phyloP scores from a whole-genome alignment of 2,888 invertebrate species.

The Drosophila maculinotata region DNA sequence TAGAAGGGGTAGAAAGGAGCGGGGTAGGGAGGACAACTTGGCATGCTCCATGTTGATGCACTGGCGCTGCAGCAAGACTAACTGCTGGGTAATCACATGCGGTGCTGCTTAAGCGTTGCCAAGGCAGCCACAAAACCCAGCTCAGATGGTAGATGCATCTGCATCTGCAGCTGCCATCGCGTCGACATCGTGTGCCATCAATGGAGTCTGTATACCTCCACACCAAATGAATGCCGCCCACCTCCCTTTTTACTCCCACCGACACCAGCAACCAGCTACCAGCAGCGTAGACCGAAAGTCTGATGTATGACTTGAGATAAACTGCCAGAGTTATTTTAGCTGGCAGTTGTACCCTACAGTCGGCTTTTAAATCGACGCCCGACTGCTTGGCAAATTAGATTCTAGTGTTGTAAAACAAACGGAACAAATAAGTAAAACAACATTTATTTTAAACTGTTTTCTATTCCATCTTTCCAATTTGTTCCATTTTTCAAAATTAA shows the following conservation, averaged over 20 bases:
- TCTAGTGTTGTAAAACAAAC: neutral
- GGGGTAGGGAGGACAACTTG: constrained; percentile 14
- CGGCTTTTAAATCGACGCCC: constrained; percentile 2
- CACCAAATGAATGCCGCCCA: neutral
- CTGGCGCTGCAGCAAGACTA: constrained; percentile 56
- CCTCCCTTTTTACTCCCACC: constrained; percentile 24
- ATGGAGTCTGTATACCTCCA: constrained; percentile 51
- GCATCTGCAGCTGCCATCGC: constrained; percentile 38
- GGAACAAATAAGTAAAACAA: neutral
- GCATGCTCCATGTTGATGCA: constrained; percentile 46
- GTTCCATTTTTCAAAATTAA: too few species aligned
- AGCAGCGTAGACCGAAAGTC: constrained; percentile 39
- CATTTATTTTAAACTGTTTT: neutral
- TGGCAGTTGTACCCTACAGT: constrained; percentile 40
- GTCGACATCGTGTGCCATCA: constrained; percentile 70
- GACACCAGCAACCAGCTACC: constrained; percentile 18
- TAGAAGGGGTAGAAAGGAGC: neutral
- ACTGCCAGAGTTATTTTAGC: constrained; percentile 39
- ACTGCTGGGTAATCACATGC: constrained; percentile 81
- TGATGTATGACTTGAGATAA: constrained; percentile 73
- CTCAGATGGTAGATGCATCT: constrained; percentile 42
- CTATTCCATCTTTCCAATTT: too few species aligned
- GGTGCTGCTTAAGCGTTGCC: constrained; percentile 70
- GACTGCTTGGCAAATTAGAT: neutral
- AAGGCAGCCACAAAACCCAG: constrained; percentile 53